phyloP scores from a whole-genome alignment of 2,113 vertebrate species.

The Myxocyprinus asiaticus region DNA sequence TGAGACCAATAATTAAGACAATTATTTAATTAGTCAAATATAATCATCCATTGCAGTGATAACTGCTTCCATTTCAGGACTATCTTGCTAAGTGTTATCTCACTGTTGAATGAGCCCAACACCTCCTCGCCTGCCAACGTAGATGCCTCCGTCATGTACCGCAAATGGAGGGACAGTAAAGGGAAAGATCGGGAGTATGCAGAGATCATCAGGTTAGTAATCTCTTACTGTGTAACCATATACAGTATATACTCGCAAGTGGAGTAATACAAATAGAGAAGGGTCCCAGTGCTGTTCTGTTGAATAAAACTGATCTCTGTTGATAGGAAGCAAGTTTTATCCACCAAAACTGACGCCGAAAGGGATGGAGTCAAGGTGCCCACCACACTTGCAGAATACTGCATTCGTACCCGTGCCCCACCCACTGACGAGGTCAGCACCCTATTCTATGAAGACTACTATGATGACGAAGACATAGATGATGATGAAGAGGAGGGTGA shows the following conservation, averaged over 20 bases:
- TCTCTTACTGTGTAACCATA: no score
- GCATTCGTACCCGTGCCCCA: conserved; percentile 87
- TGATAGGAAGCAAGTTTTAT: conserved; percentile 89
- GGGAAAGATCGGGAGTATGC: conserved; percentile 92
- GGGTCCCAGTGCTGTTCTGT: no score
- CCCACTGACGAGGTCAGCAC: conserved; percentile 84
- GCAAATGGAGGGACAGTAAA: conserved; percentile 96
- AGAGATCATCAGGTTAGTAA: conserved; percentile 89
- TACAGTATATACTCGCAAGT: no score
- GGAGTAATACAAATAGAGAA: no score
- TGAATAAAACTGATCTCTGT: no score
- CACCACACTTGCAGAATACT: conserved; percentile 92
- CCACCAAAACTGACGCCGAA: conserved; percentile 90
- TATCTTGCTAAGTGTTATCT: conserved; percentile 95
- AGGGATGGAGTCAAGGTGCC: conserved; percentile 93
- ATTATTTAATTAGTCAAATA: neutral
- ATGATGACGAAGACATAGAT: conserved; percentile 76
- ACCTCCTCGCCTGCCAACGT: conserved; percentile 95
- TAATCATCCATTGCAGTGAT: neutral
- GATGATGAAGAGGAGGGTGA: conserved; percentile 79
- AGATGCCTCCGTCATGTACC: conserved; percentile 95
- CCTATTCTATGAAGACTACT: conserved; percentile 93
- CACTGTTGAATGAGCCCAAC: conserved; percentile 94
- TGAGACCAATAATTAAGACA: conserved; percentile 9
- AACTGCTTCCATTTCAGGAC: conserved; percentile 74